These are phyloP conservation scores for Hylaeus anthracinus DNA, from an alignment of 1,140 invertebrate genomes.

Conservation along the genomic window DNA sequence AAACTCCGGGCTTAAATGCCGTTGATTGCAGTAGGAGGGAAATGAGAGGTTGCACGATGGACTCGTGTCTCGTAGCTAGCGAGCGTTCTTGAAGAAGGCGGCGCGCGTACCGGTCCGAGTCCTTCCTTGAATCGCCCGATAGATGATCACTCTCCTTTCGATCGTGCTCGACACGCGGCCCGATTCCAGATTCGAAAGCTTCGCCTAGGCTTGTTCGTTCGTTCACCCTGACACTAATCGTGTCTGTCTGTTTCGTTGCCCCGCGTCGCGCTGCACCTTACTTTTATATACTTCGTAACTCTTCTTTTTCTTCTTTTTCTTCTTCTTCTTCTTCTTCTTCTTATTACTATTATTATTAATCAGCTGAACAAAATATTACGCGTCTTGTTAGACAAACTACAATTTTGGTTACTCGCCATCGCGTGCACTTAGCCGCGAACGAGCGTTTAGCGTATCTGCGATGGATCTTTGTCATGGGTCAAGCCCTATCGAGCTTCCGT, in stretches of 20 bases:
- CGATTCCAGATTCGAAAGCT: slow-evolving; percentile 2
- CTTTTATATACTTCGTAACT: too few species aligned
- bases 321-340: too few species aligned
- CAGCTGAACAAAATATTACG: too few species aligned
- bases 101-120: slow-evolving; percentile 5
- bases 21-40: slow-evolving; percentile 77
- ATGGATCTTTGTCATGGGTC: background rate
- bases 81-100: slow-evolving; percentile 13
- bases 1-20: slow-evolving; percentile 69
- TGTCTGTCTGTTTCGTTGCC: too few species aligned
- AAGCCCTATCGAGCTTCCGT: background rate
- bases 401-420: too few species aligned
- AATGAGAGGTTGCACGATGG: slow-evolving; percentile 71
- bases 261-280: too few species aligned
- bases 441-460: slow-evolving; percentile 14
- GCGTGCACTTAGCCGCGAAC: background rate
- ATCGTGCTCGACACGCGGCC: background rate
- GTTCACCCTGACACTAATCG: background rate
- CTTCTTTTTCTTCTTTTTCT: too few species aligned
- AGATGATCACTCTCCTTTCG: slow-evolving; percentile 3
- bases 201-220: background rate
- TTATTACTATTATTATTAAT: too few species aligned
- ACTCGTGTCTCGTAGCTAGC: slow-evolving; percentile 23
- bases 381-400: too few species aligned
- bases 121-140: slow-evolving; percentile 29